Evolutionary conservation across 2,797 vertebrate species (phyloP).

Genomic region (Babyrousa celebensis): DNA sequence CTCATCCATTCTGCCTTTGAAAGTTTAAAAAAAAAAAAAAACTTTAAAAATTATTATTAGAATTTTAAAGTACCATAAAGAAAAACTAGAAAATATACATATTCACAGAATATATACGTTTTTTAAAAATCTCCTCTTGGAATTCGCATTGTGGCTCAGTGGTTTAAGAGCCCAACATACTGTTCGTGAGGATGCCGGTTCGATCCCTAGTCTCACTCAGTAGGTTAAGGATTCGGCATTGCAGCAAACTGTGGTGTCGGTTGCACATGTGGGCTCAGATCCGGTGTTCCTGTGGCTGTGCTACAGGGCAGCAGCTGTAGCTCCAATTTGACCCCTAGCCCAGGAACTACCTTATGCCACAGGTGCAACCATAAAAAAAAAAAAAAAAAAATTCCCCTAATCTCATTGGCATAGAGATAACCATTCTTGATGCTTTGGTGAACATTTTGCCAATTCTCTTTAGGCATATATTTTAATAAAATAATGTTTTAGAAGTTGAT

Average conservation of each 20-base stretch:
- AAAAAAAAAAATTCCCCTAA: background rate
- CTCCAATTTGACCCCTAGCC: no score
- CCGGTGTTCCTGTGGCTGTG: no score
- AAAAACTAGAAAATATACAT: constrained; percentile 6
- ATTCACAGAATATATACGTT: background rate
- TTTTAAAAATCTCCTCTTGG: background rate
- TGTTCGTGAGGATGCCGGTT: no score
- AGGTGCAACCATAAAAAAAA: no score
- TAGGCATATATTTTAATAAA: constrained; percentile 28
- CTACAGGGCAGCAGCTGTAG: no score
- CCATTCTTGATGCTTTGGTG: background rate
- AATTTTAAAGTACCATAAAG: background rate
- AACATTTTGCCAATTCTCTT: constrained; percentile 55
- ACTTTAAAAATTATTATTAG: background rate
- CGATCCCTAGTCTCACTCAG: no score
- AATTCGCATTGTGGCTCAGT: no score
- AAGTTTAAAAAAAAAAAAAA: background rate
- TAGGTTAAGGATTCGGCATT: no score
- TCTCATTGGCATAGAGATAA: background rate
- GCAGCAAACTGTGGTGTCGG: no score
- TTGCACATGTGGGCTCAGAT: no score
- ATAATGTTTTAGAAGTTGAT: background rate
- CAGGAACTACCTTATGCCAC: no score
- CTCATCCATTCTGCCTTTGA: constrained; percentile 32
- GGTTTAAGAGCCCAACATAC: no score